These are phyloP conservation scores for Hemiprocne comata DNA, from an alignment of 2,113 vertebrate species.

Conservation along the genomic window DNA sequence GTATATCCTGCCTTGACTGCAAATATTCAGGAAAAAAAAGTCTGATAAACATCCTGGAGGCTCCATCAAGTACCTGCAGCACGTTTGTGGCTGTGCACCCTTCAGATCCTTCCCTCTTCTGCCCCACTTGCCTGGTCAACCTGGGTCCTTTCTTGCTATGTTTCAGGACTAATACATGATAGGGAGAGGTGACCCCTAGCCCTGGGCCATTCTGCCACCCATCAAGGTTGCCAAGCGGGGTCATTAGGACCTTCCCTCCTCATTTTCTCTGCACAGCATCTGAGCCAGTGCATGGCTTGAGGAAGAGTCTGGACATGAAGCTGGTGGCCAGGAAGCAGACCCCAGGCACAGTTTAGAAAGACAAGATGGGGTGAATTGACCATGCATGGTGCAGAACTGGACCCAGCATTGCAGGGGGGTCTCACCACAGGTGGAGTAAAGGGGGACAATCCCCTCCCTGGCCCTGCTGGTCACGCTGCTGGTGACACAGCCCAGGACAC, in stretches of 20 bases:
- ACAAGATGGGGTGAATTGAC: background rate
- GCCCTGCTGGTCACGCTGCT: too few species aligned
- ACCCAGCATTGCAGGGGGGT: too few species aligned
- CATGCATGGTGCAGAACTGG: too few species aligned
- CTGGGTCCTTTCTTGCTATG: background rate
- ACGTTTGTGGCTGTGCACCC: fast-evolving
- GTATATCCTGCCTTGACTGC: background rate
- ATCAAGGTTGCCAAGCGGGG: background rate
- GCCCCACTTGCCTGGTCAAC: background rate
- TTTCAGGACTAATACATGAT: fast-evolving
- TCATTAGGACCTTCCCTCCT: background rate
- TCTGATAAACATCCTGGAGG: background rate
- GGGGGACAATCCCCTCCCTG: too few species aligned
- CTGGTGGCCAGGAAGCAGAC: background rate
- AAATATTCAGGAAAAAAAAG: background rate
- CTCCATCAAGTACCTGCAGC: background rate
- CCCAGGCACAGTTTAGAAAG: background rate
- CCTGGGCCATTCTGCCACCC: background rate
- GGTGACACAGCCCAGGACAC: too few species aligned
- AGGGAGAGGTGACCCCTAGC: background rate
- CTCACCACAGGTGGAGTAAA: too few species aligned
- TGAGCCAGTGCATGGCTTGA: fast-evolving
- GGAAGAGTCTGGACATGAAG: background rate
- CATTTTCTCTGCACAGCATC: background rate
- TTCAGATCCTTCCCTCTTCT: background rate